Conservation (phyloP, 2,113 vertebrate genomes). For the Macquaria ambigua region DNA sequence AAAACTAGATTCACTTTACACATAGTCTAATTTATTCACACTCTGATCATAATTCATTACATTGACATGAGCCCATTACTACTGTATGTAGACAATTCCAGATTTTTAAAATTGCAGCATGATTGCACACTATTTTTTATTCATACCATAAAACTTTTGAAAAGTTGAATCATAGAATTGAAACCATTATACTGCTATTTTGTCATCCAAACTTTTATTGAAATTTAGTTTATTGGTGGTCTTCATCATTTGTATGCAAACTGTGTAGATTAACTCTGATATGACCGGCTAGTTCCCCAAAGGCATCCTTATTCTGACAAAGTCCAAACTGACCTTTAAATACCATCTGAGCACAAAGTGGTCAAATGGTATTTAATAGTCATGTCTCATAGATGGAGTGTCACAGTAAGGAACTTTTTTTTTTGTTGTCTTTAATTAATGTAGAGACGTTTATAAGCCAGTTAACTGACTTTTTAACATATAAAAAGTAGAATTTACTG, state of each 20-base stretch:
- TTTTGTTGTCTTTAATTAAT: conserved; percentile 1
- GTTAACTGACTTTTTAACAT: background rate
- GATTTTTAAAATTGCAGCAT: conserved; percentile 68
- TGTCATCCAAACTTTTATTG: conserved; percentile 73
- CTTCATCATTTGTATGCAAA: conserved; percentile 73
- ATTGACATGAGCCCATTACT: conserved; percentile 52
- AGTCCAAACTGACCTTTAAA: conserved; percentile 69
- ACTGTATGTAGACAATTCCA: conserved; percentile 31
- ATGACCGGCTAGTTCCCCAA: conserved; percentile 9
- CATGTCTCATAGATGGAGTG: conserved; percentile 40
- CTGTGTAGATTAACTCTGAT: conserved; percentile 3
- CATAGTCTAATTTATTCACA: conserved; percentile 49
- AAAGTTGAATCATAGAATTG: conserved; percentile 79
- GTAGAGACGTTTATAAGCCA: conserved; percentile 23
- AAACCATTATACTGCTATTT: conserved; percentile 91
- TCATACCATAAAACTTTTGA: conserved; percentile 69
- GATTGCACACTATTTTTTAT: conserved; percentile 62
- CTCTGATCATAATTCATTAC: conserved; percentile 52
- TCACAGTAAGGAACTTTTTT: conserved; percentile 41
- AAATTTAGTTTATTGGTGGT: conserved; percentile 77
- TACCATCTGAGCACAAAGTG: conserved; percentile 46
- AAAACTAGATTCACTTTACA: conserved; percentile 38
- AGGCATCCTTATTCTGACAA: conserved; percentile 56
- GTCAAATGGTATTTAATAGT: conserved; percentile 56
- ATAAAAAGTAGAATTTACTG: background rate